Percentiles rank a stretch among this genome's conserved stretches.
Conservation (phyloP, 2,888 invertebrate species). For the Catotricha subobsoleta region DNA sequence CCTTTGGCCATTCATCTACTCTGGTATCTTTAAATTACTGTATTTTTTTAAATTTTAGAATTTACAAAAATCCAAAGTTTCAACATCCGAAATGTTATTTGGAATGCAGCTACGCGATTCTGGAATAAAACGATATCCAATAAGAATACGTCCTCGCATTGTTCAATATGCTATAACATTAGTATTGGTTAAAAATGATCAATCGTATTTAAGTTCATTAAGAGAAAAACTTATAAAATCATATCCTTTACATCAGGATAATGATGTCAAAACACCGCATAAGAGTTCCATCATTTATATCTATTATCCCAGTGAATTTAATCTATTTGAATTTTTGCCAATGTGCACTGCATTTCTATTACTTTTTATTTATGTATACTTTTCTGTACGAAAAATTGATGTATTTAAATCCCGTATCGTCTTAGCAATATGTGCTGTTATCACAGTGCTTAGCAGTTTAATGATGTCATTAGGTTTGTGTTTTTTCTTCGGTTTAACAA, state of each 20-base stretch:
- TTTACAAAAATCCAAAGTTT: slow-evolving; percentile 66
- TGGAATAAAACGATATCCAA: slow-evolving; percentile 74
- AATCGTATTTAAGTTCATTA: slow-evolving; percentile 58
- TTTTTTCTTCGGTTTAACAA: slow-evolving; percentile 68
- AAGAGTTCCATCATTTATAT: slow-evolving; percentile 38
- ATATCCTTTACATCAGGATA: slow-evolving; percentile 50
- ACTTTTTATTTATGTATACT: slow-evolving; percentile 83
- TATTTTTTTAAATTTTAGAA: slow-evolving; percentile 34
- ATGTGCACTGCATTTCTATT: slow-evolving; percentile 67
- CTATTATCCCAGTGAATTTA: slow-evolving; percentile 79
- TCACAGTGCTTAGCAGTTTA: slow-evolving; percentile 71
- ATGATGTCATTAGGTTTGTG: slow-evolving; percentile 83
- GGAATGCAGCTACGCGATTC: slow-evolving; percentile 82
- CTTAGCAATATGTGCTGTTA: slow-evolving; percentile 76
- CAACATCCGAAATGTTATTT: slow-evolving; percentile 75
- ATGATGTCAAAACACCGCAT: slow-evolving; percentile 11
- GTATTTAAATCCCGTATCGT: slow-evolving; percentile 26
- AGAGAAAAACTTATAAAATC: slow-evolving; percentile 45
- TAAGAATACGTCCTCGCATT: slow-evolving; percentile 65
- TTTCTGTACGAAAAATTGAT: slow-evolving; percentile 85
- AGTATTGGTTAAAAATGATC: slow-evolving; percentile 61
- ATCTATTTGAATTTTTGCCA: slow-evolving; percentile 68
- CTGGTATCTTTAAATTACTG: not conserved
- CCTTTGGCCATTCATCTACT: no score
- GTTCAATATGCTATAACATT: slow-evolving; percentile 82